Conservation (phyloP, 2,113 vertebrate species). For the Platanista minor region DNA sequence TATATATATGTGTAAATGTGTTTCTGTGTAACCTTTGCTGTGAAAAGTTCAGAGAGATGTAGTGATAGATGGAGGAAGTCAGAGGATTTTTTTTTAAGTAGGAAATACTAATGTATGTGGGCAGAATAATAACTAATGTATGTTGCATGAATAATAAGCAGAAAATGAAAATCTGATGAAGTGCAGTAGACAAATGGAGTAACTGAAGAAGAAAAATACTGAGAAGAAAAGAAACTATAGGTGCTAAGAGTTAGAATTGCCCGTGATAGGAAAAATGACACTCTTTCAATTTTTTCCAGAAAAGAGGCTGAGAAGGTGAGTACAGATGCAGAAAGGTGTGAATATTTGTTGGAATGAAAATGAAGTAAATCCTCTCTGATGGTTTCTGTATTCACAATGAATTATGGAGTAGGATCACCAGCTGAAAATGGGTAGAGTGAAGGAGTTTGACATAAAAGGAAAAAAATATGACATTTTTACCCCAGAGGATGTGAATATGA, state of each 20-base stretch:
- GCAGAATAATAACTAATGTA: background rate
- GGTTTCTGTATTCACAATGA: background rate
- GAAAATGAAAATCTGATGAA: background rate
- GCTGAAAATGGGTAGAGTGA: background rate
- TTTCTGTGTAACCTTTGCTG: background rate
- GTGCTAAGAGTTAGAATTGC: background rate
- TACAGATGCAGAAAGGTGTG: background rate
- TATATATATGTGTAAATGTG: background rate
- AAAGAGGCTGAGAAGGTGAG: background rate
- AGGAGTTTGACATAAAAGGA: background rate
- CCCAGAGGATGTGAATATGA: background rate
- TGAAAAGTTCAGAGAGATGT: background rate
- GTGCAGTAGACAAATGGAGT: background rate
- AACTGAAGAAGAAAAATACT: slow-evolving; percentile 17
- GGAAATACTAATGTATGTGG: background rate
- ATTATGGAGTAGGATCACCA: background rate
- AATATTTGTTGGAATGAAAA: background rate
- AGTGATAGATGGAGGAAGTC: background rate
- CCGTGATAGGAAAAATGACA: background rate
- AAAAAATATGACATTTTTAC: background rate
- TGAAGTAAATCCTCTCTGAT: background rate
- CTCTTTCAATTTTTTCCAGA: background rate
- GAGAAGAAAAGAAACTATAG: background rate
- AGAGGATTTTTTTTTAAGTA: background rate
- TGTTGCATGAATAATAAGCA: background rate